A percentile compares a stretch with the other conserved stretches of the same genome.
Conservation (phyloP, 2,888 invertebrate genomes). For the Ophion ventricosus region DNA sequence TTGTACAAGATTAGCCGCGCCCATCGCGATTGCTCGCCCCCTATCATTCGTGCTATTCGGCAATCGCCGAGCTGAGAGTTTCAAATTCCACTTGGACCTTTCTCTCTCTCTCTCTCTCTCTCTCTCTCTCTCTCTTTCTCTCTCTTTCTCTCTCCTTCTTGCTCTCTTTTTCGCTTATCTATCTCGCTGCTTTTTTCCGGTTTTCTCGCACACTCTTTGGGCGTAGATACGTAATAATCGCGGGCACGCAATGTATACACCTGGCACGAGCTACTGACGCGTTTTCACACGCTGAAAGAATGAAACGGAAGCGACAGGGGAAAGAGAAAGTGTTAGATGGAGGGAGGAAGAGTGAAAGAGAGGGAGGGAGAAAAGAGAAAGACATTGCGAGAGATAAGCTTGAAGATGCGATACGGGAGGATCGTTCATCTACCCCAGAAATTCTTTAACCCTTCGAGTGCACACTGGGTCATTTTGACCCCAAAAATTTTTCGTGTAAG, state of each 20-base stretch:
- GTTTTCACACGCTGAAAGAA: conserved; percentile 8
- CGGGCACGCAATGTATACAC: conserved; percentile 68
- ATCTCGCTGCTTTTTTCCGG: conserved; percentile 27
- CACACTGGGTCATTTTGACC: no score
- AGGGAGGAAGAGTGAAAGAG: conserved; percentile 4
- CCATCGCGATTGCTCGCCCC: conserved; percentile 23
- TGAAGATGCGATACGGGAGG: conserved; percentile 57
- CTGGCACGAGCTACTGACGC: conserved; percentile 64
- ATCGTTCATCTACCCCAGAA: conserved; percentile 68
- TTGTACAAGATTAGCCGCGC: conserved; percentile 21
- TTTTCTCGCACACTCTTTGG: conserved; percentile 8
- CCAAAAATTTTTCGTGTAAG: no score
- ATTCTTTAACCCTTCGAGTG: no score
- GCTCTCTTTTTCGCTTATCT: conserved; percentile 24
- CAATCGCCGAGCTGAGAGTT: conserved; percentile 42
- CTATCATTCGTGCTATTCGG: conserved; percentile 22
- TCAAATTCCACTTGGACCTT: conserved; percentile 49
- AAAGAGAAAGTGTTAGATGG: conserved; percentile 12
- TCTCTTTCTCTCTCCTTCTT: conserved; percentile 16
- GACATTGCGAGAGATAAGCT: conserved; percentile 54
- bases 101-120: conserved; percentile 30
- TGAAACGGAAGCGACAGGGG: conserved; percentile 7
- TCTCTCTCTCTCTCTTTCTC: conserved; percentile 32
- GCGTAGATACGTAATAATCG: conserved; percentile 49
- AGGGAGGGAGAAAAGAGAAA: conserved; percentile 27